A percentile compares a stretch with the other conserved stretches of the same genome.
Evolutionary conservation across 2,113 vertebrate species (phyloP).

Genomic region (Diphyllodes magnificus): DNA sequence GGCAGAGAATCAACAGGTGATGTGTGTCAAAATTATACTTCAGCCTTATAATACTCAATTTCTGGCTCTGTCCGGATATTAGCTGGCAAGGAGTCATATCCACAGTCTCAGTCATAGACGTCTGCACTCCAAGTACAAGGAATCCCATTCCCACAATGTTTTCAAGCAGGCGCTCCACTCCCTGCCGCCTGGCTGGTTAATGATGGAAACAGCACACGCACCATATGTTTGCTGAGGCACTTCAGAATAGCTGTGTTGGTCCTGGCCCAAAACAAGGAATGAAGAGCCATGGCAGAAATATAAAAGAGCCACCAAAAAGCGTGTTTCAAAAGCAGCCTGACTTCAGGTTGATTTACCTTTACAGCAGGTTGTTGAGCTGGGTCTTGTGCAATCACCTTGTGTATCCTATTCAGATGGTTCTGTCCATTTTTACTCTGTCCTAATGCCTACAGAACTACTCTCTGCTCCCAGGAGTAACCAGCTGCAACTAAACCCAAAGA

Average conservation of each 20-base stretch:
- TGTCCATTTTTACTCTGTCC: neutral
- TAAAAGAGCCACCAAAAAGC: neutral
- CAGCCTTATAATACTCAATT: neutral
- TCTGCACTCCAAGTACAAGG: neutral
- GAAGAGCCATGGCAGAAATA: neutral
- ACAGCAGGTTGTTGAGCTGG: neutral
- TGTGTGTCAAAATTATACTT: neutral
- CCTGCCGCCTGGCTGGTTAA: neutral
- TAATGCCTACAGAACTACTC: neutral
- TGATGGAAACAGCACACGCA: slow-evolving; percentile 1
- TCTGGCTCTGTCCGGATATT: neutral
- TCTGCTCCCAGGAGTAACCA: neutral
- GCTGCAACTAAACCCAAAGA: neutral
- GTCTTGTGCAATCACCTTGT: neutral
- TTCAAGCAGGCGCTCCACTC: neutral
- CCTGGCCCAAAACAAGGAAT: neutral
- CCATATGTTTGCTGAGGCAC: neutral
- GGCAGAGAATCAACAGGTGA: neutral
- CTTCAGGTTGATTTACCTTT: neutral
- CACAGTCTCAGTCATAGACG: neutral
- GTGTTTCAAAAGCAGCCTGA: neutral
- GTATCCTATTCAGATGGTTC: neutral
- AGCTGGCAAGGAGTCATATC: neutral
- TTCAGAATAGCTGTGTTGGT: neutral
- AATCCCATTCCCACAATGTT: neutral